Percentiles rank a stretch among this genome's conserved stretches.
Evolutionary conservation across 2,888 invertebrate genomes (phyloP).

Genomic region (Acrobasis repandana): DNA sequence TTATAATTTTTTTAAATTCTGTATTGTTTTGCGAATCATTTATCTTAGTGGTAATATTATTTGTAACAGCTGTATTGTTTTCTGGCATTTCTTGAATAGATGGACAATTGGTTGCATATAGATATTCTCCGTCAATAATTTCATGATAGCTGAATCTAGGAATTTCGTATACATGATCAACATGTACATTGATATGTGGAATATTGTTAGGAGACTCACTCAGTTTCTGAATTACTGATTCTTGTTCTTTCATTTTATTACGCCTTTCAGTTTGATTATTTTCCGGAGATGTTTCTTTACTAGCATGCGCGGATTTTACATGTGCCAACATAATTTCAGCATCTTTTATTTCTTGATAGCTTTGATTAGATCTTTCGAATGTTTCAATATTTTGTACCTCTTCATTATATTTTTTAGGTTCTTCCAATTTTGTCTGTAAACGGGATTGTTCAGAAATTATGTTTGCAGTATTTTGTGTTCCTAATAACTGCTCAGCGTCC

Average conservation of each 20-base stretch:
- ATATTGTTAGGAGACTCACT: neutral
- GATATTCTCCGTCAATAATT: slow-evolving; percentile 10
- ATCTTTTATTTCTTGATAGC: slow-evolving; percentile 21
- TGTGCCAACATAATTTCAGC: slow-evolving; percentile 3
- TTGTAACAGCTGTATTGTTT: neutral
- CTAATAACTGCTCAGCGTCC: slow-evolving; percentile 10
- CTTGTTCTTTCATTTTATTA: neutral
- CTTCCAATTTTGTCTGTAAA: neutral
- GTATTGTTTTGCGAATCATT: too few species aligned
- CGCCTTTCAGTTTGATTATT: neutral
- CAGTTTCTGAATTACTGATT: neutral
- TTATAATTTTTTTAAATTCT: too few species aligned
- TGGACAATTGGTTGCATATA: neutral
- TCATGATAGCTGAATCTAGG: slow-evolving; percentile 18
- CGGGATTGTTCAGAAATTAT: neutral
- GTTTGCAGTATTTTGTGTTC: neutral
- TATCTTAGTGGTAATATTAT: too few species aligned
- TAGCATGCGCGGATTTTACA: neutral
- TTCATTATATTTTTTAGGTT: neutral
- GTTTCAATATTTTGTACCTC: neutral
- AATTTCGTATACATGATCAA: slow-evolving; percentile 1
- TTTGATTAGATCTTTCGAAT: neutral
- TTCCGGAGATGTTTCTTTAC: neutral
- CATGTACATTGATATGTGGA: neutral
- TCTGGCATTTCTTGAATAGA: neutral